Percentiles rank a stretch among this genome's conserved stretches.
phyloP scores from a whole-genome alignment of 2,797 vertebrate genomes.

The Dermochelys coriacea region DNA sequence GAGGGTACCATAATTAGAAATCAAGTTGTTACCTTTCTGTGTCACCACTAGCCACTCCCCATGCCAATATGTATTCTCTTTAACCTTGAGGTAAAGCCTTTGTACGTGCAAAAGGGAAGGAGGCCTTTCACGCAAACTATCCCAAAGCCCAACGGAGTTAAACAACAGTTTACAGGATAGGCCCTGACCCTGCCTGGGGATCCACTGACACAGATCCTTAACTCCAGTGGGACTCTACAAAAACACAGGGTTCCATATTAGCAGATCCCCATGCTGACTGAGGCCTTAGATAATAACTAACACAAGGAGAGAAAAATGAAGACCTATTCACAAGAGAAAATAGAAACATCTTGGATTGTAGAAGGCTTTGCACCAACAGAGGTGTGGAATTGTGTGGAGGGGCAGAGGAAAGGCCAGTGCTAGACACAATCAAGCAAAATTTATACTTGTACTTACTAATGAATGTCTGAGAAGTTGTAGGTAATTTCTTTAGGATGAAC shows the following conservation, averaged over 20 bases:
- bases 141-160: background rate
- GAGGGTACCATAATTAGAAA: background rate
- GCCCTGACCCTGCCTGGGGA: background rate
- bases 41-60: conserved; percentile 13
- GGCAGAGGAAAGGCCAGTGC: background rate
- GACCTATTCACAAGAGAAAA: background rate
- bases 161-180: background rate
- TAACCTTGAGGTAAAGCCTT: background rate
- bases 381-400: background rate
- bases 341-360: background rate
- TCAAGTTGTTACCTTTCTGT: background rate
- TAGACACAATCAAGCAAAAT: background rate
- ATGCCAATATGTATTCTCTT: background rate
- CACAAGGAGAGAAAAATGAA: background rate
- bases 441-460: background rate
- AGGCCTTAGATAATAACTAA: background rate
- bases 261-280: background rate
- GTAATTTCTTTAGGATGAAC: background rate
- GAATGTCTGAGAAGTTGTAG: background rate
- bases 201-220: background rate
- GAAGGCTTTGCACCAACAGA: background rate
- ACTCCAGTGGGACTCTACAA: background rate
- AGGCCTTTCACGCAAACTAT: background rate
- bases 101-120: background rate
- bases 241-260: background rate